phyloP scores from a whole-genome alignment of 2,113 vertebrate genomes.

The Furnarius figulus region DNA sequence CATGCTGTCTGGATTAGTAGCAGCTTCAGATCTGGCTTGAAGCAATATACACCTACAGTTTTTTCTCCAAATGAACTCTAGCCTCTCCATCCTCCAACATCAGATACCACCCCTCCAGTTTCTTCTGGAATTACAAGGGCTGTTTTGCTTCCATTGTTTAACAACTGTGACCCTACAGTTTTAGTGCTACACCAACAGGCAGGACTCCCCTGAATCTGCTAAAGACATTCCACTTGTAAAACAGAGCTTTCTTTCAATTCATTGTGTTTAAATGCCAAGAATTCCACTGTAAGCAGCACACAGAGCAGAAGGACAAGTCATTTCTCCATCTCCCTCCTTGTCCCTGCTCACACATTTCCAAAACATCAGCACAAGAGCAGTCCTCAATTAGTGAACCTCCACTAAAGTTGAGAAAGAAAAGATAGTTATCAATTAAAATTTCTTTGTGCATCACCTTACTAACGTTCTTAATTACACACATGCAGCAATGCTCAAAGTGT shows the following conservation, averaged over 20 bases:
- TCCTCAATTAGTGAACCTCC: background rate
- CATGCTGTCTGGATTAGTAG: background rate
- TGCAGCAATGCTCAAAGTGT: fast-evolving
- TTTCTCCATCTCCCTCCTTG: background rate
- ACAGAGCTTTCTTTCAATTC: background rate
- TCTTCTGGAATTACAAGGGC: background rate
- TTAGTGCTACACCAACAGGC: background rate
- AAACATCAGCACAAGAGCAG: background rate
- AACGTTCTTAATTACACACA: background rate
- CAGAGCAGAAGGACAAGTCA: background rate
- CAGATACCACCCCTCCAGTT: background rate
- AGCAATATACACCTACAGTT: background rate
- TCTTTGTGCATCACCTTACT: background rate
- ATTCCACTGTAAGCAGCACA: background rate
- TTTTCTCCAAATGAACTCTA: background rate
- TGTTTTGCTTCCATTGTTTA: background rate
- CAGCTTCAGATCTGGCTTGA: background rate
- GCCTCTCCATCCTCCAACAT: background rate
- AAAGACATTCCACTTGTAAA: background rate
- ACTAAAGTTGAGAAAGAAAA: background rate
- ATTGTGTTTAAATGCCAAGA: background rate
- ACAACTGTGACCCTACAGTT: background rate
- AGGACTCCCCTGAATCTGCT: background rate
- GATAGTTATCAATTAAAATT: background rate
- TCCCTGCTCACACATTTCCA: background rate